phyloP scores from a whole-genome alignment of 2,888 invertebrate genomes.

The Melikaiella ostensackeni region DNA sequence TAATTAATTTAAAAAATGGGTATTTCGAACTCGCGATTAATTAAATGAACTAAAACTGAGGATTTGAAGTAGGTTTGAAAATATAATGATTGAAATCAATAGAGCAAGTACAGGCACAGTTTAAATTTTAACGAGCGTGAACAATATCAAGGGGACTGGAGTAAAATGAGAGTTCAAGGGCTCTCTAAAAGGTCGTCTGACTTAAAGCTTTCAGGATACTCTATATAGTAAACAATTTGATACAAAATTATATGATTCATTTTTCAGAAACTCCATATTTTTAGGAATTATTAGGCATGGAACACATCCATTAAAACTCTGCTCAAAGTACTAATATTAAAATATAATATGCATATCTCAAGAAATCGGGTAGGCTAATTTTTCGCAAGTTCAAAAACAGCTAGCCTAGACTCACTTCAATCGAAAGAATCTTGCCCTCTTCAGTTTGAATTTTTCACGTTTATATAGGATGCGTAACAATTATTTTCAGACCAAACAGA shows the following conservation, averaged over 20 bases:
- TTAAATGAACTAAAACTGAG: neutral
- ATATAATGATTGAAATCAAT: constrained; percentile 6
- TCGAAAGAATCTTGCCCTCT: too few species aligned
- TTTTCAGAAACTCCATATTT: too few species aligned
- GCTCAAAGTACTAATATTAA: too few species aligned
- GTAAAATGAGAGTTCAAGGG: neutral
- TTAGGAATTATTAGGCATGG: too few species aligned
- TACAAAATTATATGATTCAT: neutral
- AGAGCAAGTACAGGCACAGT: neutral
- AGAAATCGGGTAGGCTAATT: too few species aligned
- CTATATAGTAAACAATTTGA: neutral
- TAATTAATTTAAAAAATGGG: neutral
- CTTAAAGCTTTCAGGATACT: neutral
- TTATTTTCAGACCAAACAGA: too few species aligned
- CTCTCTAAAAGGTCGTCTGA: neutral
- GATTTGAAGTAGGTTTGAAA: neutral
- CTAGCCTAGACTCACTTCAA: too few species aligned
- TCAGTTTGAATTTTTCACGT: too few species aligned
- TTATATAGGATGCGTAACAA: too few species aligned
- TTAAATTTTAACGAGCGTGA: constrained; percentile 2
- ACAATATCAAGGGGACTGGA: neutral
- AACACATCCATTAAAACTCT: too few species aligned
- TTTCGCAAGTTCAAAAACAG: too few species aligned
- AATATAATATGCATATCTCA: too few species aligned
- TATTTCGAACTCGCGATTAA: neutral